phyloP scores from a whole-genome alignment of 2,113 vertebrate genomes.

The Uropsilus gracilis region DNA sequence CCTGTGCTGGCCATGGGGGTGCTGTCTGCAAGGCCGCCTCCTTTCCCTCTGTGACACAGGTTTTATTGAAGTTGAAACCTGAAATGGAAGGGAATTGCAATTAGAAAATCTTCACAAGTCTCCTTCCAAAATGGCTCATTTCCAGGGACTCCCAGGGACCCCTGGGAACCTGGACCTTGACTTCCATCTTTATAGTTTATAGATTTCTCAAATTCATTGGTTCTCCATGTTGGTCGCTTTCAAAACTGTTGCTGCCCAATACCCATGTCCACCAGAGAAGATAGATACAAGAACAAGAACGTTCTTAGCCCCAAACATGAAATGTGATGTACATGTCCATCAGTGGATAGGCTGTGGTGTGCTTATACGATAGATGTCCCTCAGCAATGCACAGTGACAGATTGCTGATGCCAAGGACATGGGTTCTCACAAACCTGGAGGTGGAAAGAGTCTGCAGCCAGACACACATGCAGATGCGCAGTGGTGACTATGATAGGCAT shows the following conservation, averaged over 20 bases:
- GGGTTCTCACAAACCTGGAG: background rate
- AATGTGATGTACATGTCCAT: background rate
- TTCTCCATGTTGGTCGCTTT: background rate
- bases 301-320: background rate
- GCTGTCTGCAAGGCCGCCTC: background rate
- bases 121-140: background rate
- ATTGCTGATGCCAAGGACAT: background rate
- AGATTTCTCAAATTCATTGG: background rate
- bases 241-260: background rate
- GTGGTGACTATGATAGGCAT: background rate
- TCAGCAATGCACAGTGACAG: background rate
- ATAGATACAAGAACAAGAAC: background rate
- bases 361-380: background rate
- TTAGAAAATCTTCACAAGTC: background rate
- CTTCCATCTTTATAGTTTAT: background rate
- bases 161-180: background rate
- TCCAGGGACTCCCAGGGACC: background rate
- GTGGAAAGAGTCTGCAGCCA: background rate
- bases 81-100: background rate
- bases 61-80: background rate
- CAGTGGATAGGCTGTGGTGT: too few species aligned
- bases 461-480: background rate
- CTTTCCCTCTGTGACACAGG: too few species aligned
- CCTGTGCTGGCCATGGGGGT: rapidly evolving
- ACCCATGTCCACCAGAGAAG: background rate